phyloP scores from a whole-genome alignment of 2,888 invertebrate genomes.

The Lapara coniferarum region DNA sequence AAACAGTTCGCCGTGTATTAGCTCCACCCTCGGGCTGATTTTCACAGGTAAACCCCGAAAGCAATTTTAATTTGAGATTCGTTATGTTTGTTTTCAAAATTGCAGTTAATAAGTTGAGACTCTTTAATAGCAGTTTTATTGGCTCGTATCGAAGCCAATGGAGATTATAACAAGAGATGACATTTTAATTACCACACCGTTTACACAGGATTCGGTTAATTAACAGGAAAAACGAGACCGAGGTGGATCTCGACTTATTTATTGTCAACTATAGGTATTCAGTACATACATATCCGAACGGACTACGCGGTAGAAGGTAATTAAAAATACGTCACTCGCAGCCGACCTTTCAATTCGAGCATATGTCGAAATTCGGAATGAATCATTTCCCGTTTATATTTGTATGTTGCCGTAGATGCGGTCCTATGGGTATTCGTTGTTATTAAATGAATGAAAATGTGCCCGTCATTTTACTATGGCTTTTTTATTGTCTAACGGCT shows the following conservation, averaged over 20 bases:
- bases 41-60: slow-evolving; percentile 29
- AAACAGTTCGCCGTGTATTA: slow-evolving; percentile 24
- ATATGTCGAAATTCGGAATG: slow-evolving; percentile 80
- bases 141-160: slow-evolving; percentile 30
- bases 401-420: slow-evolving; percentile 50
- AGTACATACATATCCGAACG: slow-evolving; percentile 63
- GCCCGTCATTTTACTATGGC: not conserved
- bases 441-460: slow-evolving; percentile 36
- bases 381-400: slow-evolving; percentile 79
- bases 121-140: slow-evolving; percentile 28
- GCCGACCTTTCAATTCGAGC: slow-evolving; percentile 79
- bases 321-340: slow-evolving; percentile 83
- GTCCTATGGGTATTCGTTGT: slow-evolving; percentile 33
- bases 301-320: slow-evolving; percentile 76
- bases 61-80: slow-evolving; percentile 31
- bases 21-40: slow-evolving; percentile 20
- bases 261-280: slow-evolving; percentile 77
- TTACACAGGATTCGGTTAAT: slow-evolving; percentile 48
- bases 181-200: slow-evolving; percentile 52
- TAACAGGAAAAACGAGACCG: slow-evolving; percentile 47
- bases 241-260: slow-evolving; percentile 63
- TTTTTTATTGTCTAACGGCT: not conserved
- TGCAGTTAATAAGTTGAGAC: slow-evolving; percentile 24
- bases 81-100: slow-evolving; percentile 26
- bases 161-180: slow-evolving; percentile 42